A percentile compares a stretch with the other conserved stretches of the same genome.
phyloP scores from a whole-genome alignment of 2,888 invertebrate species.

The Falcaria lacertinaria region DNA sequence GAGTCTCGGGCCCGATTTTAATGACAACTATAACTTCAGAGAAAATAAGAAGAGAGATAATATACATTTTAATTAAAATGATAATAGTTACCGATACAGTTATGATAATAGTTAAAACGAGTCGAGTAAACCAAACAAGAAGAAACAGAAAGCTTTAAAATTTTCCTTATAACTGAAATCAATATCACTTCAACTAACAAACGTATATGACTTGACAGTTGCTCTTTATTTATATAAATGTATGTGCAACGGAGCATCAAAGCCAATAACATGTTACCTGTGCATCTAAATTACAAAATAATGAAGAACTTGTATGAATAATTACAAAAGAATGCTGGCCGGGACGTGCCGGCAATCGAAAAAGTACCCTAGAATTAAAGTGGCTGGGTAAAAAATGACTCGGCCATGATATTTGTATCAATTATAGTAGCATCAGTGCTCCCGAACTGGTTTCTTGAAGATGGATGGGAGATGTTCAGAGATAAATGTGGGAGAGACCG shows the following conservation, averaged over 20 bases:
- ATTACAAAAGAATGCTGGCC: slow-evolving; percentile 50
- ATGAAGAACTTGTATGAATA: slow-evolving; percentile 51
- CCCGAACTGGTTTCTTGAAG: slow-evolving; percentile 40
- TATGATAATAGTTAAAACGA: no score
- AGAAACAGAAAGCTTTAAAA: no score
- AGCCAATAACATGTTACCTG: slow-evolving; percentile 36
- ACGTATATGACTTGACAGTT: neutral
- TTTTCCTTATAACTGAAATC: no score
- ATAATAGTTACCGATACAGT: no score
- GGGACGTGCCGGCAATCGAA: slow-evolving; percentile 26
- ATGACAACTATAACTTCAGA: no score
- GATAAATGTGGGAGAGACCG: neutral
- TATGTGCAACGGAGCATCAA: slow-evolving; percentile 11
- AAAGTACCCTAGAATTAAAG: slow-evolving; percentile 34
- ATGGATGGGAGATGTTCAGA: slow-evolving; percentile 13
- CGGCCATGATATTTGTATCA: slow-evolving; percentile 42
- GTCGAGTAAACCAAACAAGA: no score
- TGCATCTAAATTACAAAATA: slow-evolving; percentile 40
- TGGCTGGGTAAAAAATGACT: slow-evolving; percentile 44
- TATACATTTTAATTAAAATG: no score
- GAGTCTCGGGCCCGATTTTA: no score
- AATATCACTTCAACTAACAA: no score
- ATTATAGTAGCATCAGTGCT: slow-evolving; percentile 51
- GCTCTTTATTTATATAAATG: neutral
- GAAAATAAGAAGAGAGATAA: no score